Evolutionary conservation across 2,888 invertebrate genomes (phyloP).

Genomic region (Merodon equestris): DNA sequence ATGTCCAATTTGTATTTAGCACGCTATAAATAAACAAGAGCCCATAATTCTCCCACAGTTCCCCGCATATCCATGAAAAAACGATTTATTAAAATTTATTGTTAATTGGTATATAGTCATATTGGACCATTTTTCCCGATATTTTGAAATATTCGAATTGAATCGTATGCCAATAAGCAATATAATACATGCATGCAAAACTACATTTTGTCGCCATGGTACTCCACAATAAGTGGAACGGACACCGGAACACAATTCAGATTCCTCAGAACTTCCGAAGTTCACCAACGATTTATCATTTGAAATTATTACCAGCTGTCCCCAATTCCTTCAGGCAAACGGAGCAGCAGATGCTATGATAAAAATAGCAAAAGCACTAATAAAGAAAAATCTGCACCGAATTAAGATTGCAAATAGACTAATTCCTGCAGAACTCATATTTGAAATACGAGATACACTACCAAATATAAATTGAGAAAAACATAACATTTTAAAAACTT

Average conservation of each 20-base stretch:
- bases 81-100: neutral
- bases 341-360: conserved; percentile 10
- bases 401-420: neutral
- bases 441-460: neutral
- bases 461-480: neutral
- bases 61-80: neutral
- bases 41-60: neutral
- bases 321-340: conserved; percentile 15
- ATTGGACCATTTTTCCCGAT: neutral
- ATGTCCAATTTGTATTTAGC: no score
- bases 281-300: conserved; percentile 7
- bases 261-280: neutral
- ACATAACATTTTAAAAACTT: neutral
- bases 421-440: no score
- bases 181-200: neutral
- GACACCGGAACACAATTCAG: conserved; percentile 6
- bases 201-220: conserved; percentile 8
- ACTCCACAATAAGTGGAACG: neutral
- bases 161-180: neutral
- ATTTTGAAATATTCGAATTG: neutral
- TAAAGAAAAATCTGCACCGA: neutral
- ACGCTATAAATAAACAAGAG: no score
- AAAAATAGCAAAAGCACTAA: conserved; percentile 1
- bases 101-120: neutral
- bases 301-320: conserved; percentile 1